phyloP scores from a whole-genome alignment of 2,888 invertebrate species.

The Sepiola atlantica region DNA sequence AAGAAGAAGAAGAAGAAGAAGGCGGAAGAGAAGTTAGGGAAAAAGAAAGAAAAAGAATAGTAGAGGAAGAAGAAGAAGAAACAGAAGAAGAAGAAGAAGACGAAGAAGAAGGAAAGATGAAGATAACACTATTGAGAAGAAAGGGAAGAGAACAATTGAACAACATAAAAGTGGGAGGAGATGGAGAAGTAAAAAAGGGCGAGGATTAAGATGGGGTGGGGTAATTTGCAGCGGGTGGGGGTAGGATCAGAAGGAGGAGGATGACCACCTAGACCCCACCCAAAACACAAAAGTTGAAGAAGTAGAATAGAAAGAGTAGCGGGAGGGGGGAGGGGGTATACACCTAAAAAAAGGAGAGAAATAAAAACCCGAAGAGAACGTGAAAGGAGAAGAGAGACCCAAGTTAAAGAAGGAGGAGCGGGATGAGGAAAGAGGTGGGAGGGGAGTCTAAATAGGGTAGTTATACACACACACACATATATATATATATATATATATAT shows the following conservation, averaged over 20 bases:
- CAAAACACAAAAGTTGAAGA: background rate
- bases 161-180: background rate
- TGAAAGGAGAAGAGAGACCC: background rate
- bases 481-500: constrained; percentile 32
- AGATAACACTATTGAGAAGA: background rate
- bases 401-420: background rate
- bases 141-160: too few species aligned
- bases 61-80: background rate
- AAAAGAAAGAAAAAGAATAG: background rate
- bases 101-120: background rate
- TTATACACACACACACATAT: background rate
- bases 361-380: background rate
- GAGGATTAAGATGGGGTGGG: background rate
- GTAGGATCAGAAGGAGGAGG: background rate
- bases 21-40: background rate
- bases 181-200: background rate
- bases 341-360: background rate
- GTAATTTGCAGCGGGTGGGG: background rate
- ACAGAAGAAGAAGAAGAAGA: background rate
- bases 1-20: background rate
- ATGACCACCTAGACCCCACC: background rate
- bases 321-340: too few species aligned
- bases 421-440: background rate
- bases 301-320: background rate
- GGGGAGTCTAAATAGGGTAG: background rate